Percentiles rank a stretch among this genome's conserved stretches.
Evolutionary conservation across 2,888 invertebrate genomes (phyloP).

Genomic region (Temnothorax unifasciatus): DNA sequence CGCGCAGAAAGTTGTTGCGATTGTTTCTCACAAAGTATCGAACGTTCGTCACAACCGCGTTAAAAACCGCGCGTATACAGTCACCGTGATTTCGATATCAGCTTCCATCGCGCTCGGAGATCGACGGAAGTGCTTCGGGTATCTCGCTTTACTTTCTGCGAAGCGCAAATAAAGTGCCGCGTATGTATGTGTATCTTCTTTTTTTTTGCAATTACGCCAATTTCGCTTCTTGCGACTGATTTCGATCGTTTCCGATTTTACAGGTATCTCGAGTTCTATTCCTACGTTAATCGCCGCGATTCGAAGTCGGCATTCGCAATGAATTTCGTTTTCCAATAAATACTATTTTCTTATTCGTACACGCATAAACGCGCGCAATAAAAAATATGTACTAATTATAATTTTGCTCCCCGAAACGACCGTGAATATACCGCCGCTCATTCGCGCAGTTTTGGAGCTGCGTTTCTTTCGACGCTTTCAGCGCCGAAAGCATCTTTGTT

Average conservation of each 20-base stretch:
- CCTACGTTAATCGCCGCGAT: neutral
- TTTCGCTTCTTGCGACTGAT: neutral
- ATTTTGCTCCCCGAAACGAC: neutral
- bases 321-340: neutral
- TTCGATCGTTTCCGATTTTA: neutral
- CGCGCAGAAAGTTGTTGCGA: neutral
- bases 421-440: neutral
- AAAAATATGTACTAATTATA: neutral
- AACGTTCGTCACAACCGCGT: neutral
- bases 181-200: neutral
- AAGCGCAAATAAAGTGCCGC: neutral
- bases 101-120: neutral
- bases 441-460: neutral
- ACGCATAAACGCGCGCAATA: neutral
- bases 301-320: neutral
- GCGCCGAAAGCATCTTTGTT: too few relatives aligned
- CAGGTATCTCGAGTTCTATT: neutral
- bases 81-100: neutral
- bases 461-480: too few relatives aligned
- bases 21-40: neutral
- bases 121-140: neutral
- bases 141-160: neutral
- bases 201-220: neutral
- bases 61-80: neutral
- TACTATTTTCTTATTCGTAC: neutral